Conservation (phyloP, 92 coral and sea anemone species). For the Zoanthus sansibaricus region DNA sequence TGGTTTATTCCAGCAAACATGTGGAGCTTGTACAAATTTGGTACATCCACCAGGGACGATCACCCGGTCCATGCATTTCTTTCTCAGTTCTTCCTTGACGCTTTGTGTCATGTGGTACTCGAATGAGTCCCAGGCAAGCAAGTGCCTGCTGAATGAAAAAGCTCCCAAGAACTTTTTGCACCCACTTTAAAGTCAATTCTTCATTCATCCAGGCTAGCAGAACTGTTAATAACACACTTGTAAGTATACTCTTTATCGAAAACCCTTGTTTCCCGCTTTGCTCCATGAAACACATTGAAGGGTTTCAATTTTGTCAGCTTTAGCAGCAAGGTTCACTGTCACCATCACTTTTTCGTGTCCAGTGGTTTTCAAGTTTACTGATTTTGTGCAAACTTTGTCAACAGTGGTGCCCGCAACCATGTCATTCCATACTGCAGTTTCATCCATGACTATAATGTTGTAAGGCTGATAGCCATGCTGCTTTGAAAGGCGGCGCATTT, state of each 20-base stretch:
- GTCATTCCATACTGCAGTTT: constrained; percentile 61
- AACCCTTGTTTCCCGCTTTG: constrained; percentile 50
- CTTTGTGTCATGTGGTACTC: constrained; percentile 68
- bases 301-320: constrained; percentile 67
- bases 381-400: constrained; percentile 44
- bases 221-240: constrained; percentile 46
- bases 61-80: constrained; percentile 62
- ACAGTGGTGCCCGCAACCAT: constrained; percentile 62
- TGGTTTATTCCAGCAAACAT: constrained; percentile 70
- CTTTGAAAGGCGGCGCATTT: constrained; percentile 52
- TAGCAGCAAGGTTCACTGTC: constrained; percentile 58
- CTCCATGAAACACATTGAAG: constrained; percentile 55
- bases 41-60: constrained; percentile 70
- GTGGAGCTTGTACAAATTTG: constrained; percentile 66
- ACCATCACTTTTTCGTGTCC: constrained; percentile 64
- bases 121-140: constrained; percentile 71
- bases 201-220: constrained; percentile 65
- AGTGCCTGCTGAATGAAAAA: constrained; percentile 52
- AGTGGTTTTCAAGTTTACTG: constrained; percentile 49
- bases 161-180: constrained; percentile 41
- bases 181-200: constrained; percentile 57
- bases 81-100: constrained; percentile 50
- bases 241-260: not conserved
- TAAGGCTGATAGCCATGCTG: constrained; percentile 30
- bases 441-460: constrained; percentile 56